These are phyloP conservation scores for Ceratina calcarata DNA, from an alignment of 1,140 invertebrate genomes.

Conservation along the genomic window DNA sequence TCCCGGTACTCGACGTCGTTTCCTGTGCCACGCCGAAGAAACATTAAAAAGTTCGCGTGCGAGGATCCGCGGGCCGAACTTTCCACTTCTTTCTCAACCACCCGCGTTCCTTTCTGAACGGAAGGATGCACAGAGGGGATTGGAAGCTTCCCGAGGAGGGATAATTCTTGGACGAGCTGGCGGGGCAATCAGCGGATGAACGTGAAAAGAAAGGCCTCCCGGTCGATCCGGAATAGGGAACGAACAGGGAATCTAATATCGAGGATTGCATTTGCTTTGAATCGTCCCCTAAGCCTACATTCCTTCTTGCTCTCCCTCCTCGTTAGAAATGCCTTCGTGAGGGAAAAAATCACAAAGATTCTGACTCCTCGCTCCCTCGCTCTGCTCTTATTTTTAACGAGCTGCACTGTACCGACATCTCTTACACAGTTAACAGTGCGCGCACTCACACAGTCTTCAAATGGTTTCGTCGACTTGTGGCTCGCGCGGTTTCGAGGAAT, in stretches of 20 bases:
- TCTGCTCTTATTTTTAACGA: conserved; percentile 17
- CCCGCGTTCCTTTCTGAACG: too few species aligned
- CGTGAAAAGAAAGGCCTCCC: conserved; percentile 42
- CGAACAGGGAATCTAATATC: conserved; percentile 63
- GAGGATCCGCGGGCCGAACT: background rate
- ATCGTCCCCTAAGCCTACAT: conserved; percentile 16
- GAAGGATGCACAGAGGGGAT: background rate
- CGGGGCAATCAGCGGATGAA: conserved; percentile 53
- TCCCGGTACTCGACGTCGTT: background rate
- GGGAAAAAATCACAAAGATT: conserved; percentile 27
- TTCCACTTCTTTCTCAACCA: background rate
- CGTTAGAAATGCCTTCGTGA: too few species aligned
- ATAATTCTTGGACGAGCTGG: conserved; percentile 53
- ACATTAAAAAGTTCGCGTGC: conserved; percentile 46
- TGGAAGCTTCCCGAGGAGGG: conserved; percentile 15
- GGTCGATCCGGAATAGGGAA: conserved; percentile 35
- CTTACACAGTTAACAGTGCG: background rate
- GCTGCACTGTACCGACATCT: background rate
- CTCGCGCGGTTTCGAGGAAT: conserved; percentile 3
- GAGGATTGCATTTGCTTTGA: conserved; percentile 60
- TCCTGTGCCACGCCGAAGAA: background rate
- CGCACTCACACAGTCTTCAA: background rate
- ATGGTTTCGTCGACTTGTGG: conserved; percentile 1
- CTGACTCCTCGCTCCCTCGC: background rate
- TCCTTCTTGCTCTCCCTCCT: background rate